Base-by-base conservation (phyloP, 1,140 invertebrate species). In the Scylla paramamosain region DNA sequence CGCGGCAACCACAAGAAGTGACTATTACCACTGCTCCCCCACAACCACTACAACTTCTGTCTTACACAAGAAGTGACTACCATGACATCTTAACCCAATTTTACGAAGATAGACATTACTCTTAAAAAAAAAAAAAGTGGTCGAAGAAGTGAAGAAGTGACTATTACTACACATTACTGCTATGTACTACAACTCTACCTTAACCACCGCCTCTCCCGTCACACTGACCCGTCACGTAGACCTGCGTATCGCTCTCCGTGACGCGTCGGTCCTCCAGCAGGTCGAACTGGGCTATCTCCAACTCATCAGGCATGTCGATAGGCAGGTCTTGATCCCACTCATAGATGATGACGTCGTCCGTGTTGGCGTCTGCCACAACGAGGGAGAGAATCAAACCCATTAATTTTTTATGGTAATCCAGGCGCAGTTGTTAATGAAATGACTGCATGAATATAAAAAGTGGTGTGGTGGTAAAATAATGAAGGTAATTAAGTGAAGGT, bases 201-300 rank as follows among this genome's bases (percentile, higher is more conserved):
- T 39, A 39, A 39, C 39, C 39, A 39, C 39, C 6, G 39, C 1
- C 39, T 39, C 39, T 39, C 39, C 39, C 16, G 52, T n/a, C 67
- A 20, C 82, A 83, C 84, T 91, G 77, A 96, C 94, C 96, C 93
- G 96, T 95, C 25, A 94, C 90, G 84, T 91, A 93, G 14, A 59
- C 12, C 31, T 95, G 91, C 8, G 90, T 96, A n/a, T 39, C 4
- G 8, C 92, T 87, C 4, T 86, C 67, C 12, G 95, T 95, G 4
- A 14, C 20, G 48, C 67, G 14, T 25, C 12, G 67, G 20, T n/a
- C 20, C n/a, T 14, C 45, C 14, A 95, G n/a, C 12, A 95, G 84
- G 90, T 95, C 93, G 87, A 95, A 96, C 86, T 96, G 96, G 45
- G 95, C 95, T 48, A 96, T 95, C 46, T 96, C 96, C 45, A 96